These are phyloP conservation scores for Hirtodrosophila alboralis DNA, from an alignment of 2,888 invertebrate species.

Conservation along the genomic window DNA sequence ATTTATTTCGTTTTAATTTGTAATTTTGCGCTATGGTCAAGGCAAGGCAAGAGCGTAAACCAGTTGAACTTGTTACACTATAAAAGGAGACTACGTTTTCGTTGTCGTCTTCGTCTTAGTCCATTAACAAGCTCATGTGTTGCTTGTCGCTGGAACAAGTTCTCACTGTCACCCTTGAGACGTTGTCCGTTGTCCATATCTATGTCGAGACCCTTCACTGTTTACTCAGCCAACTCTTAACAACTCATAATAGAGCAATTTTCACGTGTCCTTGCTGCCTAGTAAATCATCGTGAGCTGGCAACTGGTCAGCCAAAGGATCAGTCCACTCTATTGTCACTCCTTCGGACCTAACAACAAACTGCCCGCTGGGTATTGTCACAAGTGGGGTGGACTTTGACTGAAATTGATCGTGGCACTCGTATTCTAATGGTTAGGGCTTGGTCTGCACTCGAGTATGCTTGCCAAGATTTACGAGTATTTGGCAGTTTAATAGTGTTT, in stretches of 20 bases:
- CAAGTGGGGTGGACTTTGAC: constrained; percentile 26
- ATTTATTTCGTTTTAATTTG: constrained; percentile 79
- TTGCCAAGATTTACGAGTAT: constrained; percentile 48
- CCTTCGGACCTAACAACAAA: constrained; percentile 51
- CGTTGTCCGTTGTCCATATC: constrained; percentile 40
- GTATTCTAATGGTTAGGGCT: constrained; percentile 46
- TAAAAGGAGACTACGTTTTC: constrained; percentile 22
- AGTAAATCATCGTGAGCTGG: constrained; percentile 61
- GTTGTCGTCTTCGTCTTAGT: constrained; percentile 33
- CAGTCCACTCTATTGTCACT: constrained; percentile 64
- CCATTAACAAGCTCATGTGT: constrained; percentile 60
- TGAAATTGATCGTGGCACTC: constrained; percentile 79
- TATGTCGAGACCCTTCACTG: constrained; percentile 48
- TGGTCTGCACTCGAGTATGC: constrained; percentile 17
- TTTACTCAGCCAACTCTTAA: constrained; percentile 81
- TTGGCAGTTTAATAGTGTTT: constrained; percentile 55
- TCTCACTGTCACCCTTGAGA: constrained; percentile 61
- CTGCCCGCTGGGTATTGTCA: constrained; percentile 17
- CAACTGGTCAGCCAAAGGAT: constrained; percentile 51
- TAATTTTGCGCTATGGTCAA: constrained; percentile 77
- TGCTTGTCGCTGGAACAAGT: constrained; percentile 50
- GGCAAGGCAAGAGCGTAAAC: constrained; percentile 39
- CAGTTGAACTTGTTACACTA: constrained; percentile 68
- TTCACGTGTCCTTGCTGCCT: constrained; percentile 78
- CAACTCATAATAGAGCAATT: constrained; percentile 83